Conservation (phyloP, 2,113 vertebrate genomes). For the Lasiurus cinereus region DNA sequence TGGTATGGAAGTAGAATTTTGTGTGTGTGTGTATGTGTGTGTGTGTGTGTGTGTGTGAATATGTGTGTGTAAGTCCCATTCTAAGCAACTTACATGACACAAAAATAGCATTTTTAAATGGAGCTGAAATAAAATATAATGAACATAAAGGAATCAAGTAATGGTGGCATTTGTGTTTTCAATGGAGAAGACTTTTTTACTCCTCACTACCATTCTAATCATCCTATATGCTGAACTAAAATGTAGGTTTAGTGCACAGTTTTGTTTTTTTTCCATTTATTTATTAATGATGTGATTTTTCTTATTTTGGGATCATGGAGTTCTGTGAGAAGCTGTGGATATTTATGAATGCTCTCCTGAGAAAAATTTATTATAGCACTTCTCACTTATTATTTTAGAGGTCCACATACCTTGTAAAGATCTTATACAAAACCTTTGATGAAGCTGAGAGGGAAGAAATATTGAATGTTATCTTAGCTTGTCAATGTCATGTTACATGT, state of each 20-base stretch:
- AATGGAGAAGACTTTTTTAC: neutral
- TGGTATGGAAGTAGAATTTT: neutral
- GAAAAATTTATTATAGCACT: neutral
- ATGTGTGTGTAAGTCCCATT: neutral
- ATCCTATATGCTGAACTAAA: neutral
- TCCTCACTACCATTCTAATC: neutral
- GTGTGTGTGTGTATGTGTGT: neutral
- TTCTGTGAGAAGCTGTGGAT: neutral
- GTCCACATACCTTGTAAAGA: neutral
- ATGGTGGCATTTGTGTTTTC: neutral
- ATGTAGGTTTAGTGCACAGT: neutral
- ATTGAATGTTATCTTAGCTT: neutral
- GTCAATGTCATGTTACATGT: neutral
- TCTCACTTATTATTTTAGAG: neutral
- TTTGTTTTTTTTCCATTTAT: neutral
- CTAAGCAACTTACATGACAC: neutral
- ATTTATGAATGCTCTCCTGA: neutral
- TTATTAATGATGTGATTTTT: slow-evolving; percentile 7
- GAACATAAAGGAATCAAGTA: neutral
- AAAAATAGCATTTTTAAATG: neutral
- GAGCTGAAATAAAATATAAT: slow-evolving; percentile 6
- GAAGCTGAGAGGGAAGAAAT: neutral
- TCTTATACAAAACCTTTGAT: neutral
- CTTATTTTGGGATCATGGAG: neutral
- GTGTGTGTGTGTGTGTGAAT: neutral